A percentile compares a stretch with the other conserved stretches of the same genome.
Conservation (phyloP, 2,797 vertebrate species). For the Eospalax fontanierii region DNA sequence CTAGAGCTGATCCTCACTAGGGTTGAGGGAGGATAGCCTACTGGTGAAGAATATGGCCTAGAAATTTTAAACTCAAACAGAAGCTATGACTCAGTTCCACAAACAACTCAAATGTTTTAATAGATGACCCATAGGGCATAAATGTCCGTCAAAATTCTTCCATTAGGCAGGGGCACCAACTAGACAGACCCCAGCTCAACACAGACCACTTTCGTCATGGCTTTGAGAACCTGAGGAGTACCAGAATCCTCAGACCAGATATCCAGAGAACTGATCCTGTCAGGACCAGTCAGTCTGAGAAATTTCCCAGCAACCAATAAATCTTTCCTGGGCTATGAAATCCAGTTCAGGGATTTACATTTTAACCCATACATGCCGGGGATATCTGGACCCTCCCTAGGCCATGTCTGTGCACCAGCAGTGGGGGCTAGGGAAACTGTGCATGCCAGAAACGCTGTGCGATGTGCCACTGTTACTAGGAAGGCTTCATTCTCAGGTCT, state of each 20-base stretch:
- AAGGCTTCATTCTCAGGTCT: neutral
- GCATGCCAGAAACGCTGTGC: neutral
- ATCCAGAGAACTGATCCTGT: neutral
- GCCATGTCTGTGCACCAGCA: neutral
- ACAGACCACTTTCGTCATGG: neutral
- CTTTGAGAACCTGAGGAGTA: neutral
- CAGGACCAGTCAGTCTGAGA: no score
- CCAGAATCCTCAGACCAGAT: neutral
- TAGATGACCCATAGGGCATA: constrained; percentile 60
- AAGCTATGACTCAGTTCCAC: constrained; percentile 55
- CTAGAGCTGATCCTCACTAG: neutral
- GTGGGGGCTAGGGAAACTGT: neutral
- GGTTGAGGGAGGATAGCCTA: neutral
- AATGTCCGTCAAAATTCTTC: constrained; percentile 78
- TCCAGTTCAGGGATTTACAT: neutral
- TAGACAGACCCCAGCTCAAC: constrained; percentile 47
- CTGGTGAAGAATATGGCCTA: neutral
- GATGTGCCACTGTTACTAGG: neutral
- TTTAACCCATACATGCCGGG: neutral
- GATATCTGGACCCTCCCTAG: neutral
- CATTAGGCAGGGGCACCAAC: constrained; percentile 74
- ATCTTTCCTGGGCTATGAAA: no score
- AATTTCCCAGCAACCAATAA: no score
- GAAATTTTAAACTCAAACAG: neutral
- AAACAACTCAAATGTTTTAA: constrained; percentile 83